phyloP scores from a whole-genome alignment of 2,888 invertebrate genomes.

The Invenusta paracnida region DNA sequence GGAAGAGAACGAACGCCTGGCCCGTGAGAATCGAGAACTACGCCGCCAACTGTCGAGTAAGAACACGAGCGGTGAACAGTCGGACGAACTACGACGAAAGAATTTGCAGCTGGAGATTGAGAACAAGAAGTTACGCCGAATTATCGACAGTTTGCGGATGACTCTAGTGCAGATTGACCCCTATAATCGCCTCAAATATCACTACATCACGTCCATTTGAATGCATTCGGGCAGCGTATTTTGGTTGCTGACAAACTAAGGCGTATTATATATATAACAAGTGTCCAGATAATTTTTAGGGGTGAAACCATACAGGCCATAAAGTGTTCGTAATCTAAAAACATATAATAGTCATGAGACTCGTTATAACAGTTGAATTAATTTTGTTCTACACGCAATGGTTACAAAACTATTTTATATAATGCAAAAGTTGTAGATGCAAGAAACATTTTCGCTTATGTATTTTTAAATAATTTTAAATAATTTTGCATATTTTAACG shows the following conservation, averaged over 20 bases:
- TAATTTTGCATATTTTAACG: too few species aligned
- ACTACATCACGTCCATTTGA: constrained; percentile 43
- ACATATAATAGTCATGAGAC: too few species aligned
- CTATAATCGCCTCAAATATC: constrained; percentile 33
- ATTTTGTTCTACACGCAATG: too few species aligned
- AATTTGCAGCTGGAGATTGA: constrained; percentile 41
- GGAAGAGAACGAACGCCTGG: constrained; percentile 40
- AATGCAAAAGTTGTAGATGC: too few species aligned
- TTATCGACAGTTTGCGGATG: constrained; percentile 39
- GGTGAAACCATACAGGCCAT: too few species aligned
- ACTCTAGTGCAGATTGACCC: constrained; percentile 41
- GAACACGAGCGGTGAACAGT: constrained; percentile 27
- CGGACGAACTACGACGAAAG: constrained; percentile 40
- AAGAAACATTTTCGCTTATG: too few species aligned
- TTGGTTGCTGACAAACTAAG: neutral
- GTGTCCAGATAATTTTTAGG: too few species aligned
- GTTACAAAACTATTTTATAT: too few species aligned
- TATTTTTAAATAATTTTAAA: too few species aligned
- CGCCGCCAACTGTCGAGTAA: constrained; percentile 31
- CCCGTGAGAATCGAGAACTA: constrained; percentile 37
- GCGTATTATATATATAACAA: neutral
- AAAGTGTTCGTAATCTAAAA: too few species aligned
- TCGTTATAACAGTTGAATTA: too few species aligned
- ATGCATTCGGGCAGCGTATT: neutral
- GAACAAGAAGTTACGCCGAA: constrained; percentile 39